phyloP scores from a whole-genome alignment of 2,797 vertebrate genomes.

The Sebastes umbrosus region DNA sequence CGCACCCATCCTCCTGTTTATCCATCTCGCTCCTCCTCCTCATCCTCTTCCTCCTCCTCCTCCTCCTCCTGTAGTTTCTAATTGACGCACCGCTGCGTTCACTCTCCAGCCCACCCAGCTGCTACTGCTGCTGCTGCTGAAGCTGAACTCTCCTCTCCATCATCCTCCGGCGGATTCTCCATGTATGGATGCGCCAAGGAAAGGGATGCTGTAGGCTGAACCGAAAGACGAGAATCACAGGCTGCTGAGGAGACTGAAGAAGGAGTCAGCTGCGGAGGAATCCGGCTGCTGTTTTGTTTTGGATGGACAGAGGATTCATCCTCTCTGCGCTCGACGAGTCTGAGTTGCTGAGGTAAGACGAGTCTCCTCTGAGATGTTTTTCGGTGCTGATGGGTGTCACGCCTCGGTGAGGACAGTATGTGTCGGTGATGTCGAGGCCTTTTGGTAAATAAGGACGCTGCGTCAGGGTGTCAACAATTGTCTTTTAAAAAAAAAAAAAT shows the following conservation, averaged over 20 bases:
- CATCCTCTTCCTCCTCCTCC: slow-evolving; percentile 4
- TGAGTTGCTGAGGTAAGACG: slow-evolving; percentile 68
- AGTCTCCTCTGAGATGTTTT: slow-evolving; percentile 15
- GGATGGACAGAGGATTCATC: slow-evolving; percentile 51
- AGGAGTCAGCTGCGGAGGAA: slow-evolving; percentile 43
- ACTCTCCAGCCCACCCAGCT: slow-evolving; percentile 29
- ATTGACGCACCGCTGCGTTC: slow-evolving; percentile 64
- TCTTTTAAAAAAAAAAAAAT: not conserved
- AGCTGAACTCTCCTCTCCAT: not conserved
- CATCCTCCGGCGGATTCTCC: slow-evolving; percentile 65
- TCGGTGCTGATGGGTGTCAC: slow-evolving; percentile 1
- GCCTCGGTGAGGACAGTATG: not conserved
- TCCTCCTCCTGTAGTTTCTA: slow-evolving; percentile 21
- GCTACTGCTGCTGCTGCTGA: slow-evolving; percentile 22
- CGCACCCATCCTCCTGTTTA: slow-evolving; percentile 50
- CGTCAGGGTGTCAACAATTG: slow-evolving; percentile 44
- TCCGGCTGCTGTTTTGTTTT: slow-evolving; percentile 42
- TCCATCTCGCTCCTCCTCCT: slow-evolving; percentile 12
- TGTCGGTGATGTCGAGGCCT: slow-evolving; percentile 23
- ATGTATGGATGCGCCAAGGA: slow-evolving; percentile 71
- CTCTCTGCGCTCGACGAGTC: slow-evolving; percentile 50
- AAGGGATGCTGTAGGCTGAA: slow-evolving; percentile 71
- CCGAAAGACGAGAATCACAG: slow-evolving; percentile 16
- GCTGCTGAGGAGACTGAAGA: slow-evolving; percentile 18
- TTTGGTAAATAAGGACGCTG: slow-evolving; percentile 35